Percentiles rank a stretch among this genome's conserved stretches.
phyloP scores from a whole-genome alignment of 2,888 invertebrate genomes.

The Dynastes tityus region DNA sequence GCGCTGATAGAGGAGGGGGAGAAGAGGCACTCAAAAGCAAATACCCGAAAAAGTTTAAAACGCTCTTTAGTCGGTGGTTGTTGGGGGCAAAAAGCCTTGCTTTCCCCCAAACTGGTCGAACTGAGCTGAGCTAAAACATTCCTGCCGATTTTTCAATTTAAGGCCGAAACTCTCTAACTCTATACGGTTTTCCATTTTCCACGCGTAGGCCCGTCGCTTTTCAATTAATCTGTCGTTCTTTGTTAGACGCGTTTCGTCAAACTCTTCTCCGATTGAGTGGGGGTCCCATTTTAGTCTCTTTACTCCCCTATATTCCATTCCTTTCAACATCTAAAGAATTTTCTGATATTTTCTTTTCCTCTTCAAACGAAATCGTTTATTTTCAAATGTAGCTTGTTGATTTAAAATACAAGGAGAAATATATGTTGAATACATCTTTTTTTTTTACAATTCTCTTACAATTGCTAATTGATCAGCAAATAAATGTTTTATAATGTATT shows the following conservation, averaged over 20 bases:
- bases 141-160: no score
- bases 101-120: background rate
- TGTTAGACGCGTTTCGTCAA: background rate
- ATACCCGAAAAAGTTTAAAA: constrained; percentile 18
- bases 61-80: background rate
- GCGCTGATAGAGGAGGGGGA: background rate
- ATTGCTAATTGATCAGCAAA: no score
- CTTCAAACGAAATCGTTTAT: background rate
- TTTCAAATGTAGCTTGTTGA: no score
- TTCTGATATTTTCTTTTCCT: no score
- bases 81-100: background rate
- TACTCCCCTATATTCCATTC: no score
- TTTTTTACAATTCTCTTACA: no score
- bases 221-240: constrained; percentile 6
- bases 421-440: no score
- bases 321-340: no score
- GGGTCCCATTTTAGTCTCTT: no score
- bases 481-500: no score
- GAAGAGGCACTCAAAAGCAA: background rate
- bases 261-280: background rate
- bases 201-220: background rate
- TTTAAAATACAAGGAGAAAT: no score
- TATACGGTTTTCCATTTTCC: background rate
- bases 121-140: no score
- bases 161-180: background rate